Conservation (phyloP, 2,797 vertebrate genomes). For the Cossypha heuglini region DNA sequence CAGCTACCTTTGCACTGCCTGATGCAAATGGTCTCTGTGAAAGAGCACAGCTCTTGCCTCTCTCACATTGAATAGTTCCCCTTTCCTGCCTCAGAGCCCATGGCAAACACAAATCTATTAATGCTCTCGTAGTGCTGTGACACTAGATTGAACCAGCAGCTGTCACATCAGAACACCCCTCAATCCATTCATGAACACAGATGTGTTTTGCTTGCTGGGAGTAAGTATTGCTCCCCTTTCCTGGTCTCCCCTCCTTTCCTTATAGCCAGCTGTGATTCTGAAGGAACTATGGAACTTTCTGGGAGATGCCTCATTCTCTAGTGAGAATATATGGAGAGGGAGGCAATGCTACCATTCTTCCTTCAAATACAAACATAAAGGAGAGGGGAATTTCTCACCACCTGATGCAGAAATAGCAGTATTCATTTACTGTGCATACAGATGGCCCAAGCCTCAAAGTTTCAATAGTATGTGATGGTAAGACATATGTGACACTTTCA, state of each 20-base stretch:
- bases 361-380: not conserved
- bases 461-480: not conserved
- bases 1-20: not conserved
- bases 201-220: not conserved
- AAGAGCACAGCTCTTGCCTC: not conserved
- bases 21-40: fast-evolving
- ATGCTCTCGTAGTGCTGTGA: not conserved
- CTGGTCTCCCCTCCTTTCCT: not conserved
- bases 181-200: not conserved
- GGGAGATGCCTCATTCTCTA: not conserved
- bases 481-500: not conserved
- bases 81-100: not conserved
- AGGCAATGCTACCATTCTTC: not conserved
- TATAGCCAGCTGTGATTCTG: not conserved
- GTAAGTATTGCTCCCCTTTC: not conserved
- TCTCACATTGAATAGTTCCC: not conserved
- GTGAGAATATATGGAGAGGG: not conserved
- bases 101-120: not conserved
- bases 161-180: not conserved
- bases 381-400: not conserved
- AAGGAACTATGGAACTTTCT: not conserved
- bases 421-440: not conserved
- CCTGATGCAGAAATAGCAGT: not conserved
- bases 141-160: not conserved
- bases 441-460: not conserved